Conservation (phyloP, 2,797 vertebrate genomes). For the Echeneis naucrates region DNA sequence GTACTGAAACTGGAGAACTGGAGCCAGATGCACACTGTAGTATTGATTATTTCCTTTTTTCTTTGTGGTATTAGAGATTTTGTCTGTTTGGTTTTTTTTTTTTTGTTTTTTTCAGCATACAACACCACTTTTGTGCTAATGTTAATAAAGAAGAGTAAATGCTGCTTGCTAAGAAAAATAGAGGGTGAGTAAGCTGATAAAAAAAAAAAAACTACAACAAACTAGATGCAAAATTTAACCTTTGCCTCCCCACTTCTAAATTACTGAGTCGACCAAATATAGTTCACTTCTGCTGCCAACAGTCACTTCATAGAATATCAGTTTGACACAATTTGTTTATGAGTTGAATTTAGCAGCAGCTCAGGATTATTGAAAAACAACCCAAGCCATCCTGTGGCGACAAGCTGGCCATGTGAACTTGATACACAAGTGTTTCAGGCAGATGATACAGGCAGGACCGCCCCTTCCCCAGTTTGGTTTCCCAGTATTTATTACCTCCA, state of each 20-base stretch:
- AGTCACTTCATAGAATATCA: constrained; percentile 49
- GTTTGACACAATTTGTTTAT: constrained; percentile 56
- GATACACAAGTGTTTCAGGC: constrained; percentile 26
- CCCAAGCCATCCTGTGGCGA: neutral
- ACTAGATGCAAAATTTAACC: constrained; percentile 9
- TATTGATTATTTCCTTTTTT: constrained; percentile 19
- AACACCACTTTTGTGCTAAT: neutral
- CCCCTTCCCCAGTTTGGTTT: constrained; percentile 11
- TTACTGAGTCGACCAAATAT: constrained; percentile 42
- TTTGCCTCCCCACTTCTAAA: constrained; percentile 23
- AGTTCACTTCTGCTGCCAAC: constrained; percentile 47
- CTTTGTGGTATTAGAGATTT: too few species aligned
- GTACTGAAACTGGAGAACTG: too few species aligned
- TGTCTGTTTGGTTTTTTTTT: too few species aligned
- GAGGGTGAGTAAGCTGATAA: neutral
- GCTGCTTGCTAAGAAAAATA: neutral
- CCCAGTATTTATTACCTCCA: constrained; percentile 40
- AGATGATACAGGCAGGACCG: constrained; percentile 17
- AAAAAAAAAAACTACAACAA: neutral
- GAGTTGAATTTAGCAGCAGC: constrained; percentile 53
- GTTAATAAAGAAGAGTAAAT: neutral
- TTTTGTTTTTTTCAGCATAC: neutral
- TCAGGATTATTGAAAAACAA: constrained; percentile 57
- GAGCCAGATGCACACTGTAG: neutral
- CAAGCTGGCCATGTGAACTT: constrained; percentile 17